Evolutionary conservation across 2,113 vertebrate genomes (phyloP).

Genomic region (Poeciliopsis occidentalis): DNA sequence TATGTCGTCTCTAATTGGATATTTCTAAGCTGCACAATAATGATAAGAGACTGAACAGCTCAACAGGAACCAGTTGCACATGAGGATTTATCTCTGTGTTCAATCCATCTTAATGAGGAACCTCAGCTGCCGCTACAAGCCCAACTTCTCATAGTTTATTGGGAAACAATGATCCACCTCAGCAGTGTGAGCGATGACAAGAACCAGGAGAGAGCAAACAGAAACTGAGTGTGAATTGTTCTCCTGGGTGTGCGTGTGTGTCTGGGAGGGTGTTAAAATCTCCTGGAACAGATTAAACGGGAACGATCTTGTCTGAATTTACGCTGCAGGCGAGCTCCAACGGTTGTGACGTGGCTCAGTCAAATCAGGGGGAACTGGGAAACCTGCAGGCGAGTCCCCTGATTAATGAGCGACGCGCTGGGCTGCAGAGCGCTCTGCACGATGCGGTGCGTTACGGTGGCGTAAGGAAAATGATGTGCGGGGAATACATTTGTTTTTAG

Average conservation of each 20-base stretch:
- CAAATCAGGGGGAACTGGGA: slow-evolving; percentile 26
- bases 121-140: neutral
- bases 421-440: slow-evolving; percentile 1
- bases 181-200: slow-evolving; percentile 38
- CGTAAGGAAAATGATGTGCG: slow-evolving; percentile 3
- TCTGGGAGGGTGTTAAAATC: slow-evolving; percentile 13
- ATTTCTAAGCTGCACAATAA: slow-evolving; percentile 24
- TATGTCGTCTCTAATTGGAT: slow-evolving; percentile 47
- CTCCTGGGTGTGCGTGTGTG: neutral
- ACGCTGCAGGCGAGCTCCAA: slow-evolving; percentile 28
- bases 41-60: slow-evolving; percentile 16
- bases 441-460: neutral
- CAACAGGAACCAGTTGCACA: slow-evolving; percentile 10
- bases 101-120: slow-evolving; percentile 45
- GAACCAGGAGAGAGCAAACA: slow-evolving; percentile 36
- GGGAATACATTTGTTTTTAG: neutral
- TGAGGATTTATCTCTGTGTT: slow-evolving; percentile 25
- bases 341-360: slow-evolving; percentile 45
- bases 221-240: slow-evolving; percentile 32
- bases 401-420: slow-evolving; percentile 30
- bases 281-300: slow-evolving; percentile 56
- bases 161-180: slow-evolving; percentile 45
- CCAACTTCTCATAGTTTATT: slow-evolving; percentile 32
- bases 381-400: neutral
- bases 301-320: slow-evolving; percentile 44